Percentiles rank a stretch among this genome's conserved stretches.
Conservation (phyloP, 2,888 invertebrate species). For the Anoncus sp. region DNA sequence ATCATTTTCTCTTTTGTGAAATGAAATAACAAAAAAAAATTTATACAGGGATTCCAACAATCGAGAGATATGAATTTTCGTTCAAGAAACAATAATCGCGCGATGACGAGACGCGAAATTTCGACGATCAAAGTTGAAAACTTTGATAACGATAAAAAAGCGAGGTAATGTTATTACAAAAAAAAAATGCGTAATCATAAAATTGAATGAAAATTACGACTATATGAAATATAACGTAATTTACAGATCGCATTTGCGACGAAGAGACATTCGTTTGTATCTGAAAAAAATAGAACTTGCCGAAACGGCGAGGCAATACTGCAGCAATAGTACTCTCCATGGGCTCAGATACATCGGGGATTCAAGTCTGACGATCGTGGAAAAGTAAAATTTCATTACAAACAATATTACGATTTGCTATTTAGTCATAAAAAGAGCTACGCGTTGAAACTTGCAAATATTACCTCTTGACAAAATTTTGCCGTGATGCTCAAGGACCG, state of each 20-base stretch:
- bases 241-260: conserved; percentile 50
- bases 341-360: conserved; percentile 92
- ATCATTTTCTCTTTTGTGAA: not conserved
- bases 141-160: conserved; percentile 45
- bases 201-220: not conserved
- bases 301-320: conserved; percentile 85
- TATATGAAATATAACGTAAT: not conserved
- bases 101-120: conserved; percentile 39
- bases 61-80: conserved; percentile 67
- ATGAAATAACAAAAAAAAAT: not conserved
- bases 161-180: conserved; percentile 45
- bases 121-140: conserved; percentile 46
- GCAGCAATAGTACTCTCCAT: conserved; percentile 89
- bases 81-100: conserved; percentile 62
- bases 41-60: conserved; percentile 62
- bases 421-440: no score
- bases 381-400: conserved; percentile 85
- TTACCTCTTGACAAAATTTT: no score
- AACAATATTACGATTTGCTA: no score
- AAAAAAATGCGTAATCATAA: not conserved
- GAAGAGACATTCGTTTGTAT: conserved; percentile 55
- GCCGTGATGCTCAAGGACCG: no score
- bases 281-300: conserved; percentile 63
- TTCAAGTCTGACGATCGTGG: conserved; percentile 86
- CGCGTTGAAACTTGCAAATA: no score